phyloP scores from a whole-genome alignment of 1,140 invertebrate species.

The Drosophila ercepeae region DNA sequence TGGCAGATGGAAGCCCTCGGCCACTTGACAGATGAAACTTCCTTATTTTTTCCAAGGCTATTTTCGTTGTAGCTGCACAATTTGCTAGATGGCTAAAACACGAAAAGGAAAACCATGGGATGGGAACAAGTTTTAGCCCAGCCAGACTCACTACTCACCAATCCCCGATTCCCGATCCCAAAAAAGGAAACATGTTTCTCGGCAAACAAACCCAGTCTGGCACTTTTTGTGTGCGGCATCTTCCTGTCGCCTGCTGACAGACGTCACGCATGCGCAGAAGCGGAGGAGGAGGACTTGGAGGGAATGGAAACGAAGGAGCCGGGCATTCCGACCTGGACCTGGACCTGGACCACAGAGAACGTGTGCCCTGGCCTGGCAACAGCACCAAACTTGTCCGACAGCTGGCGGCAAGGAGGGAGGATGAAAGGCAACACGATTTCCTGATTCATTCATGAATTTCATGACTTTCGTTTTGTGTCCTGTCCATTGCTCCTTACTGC shows the following conservation, averaged over 20 bases:
- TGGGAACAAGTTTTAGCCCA: conserved; percentile 63
- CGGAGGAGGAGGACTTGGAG: conserved; percentile 2
- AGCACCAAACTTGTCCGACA: conserved; percentile 28
- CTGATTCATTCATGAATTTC: conserved; percentile 80
- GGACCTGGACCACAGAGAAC: conserved; percentile 43
- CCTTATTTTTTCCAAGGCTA: conserved; percentile 44
- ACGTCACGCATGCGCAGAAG: conserved; percentile 66
- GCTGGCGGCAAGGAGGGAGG: conserved; percentile 24
- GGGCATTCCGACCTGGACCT: conserved; percentile 1
- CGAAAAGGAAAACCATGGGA: conserved; percentile 30
- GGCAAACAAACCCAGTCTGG: conserved; percentile 24
- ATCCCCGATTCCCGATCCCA: conserved; percentile 33
- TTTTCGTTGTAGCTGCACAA: conserved; percentile 53
- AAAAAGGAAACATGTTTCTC: conserved; percentile 75
- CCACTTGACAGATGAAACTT: conserved; percentile 45
- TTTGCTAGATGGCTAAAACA: conserved; percentile 31
- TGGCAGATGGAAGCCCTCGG: conserved; percentile 58
- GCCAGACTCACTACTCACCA: conserved; percentile 47
- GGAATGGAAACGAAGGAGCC: neutral
- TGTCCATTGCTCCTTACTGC: conserved; percentile 14
- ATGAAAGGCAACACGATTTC: conserved; percentile 63
- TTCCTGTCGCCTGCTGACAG: conserved; percentile 56
- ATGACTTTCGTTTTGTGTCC: conserved; percentile 71
- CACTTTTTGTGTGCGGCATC: conserved; percentile 47
- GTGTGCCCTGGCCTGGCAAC: conserved; percentile 48